Evolutionary conservation across 2,797 vertebrate genomes (phyloP).

Genomic region (Gobio occitaniae): DNA sequence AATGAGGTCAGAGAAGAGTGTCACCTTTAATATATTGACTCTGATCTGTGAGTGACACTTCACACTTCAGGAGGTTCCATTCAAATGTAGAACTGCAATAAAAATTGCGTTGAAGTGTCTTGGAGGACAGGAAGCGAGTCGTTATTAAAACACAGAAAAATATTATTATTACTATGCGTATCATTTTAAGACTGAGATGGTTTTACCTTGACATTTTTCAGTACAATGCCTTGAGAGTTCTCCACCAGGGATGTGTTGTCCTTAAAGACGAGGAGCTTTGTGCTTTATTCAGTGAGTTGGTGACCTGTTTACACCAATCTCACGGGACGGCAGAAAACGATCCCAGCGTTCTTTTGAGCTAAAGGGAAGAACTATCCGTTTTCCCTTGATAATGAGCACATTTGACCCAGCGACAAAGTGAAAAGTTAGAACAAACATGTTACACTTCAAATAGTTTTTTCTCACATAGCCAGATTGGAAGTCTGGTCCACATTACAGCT

Average conservation of each 20-base stretch:
- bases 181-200: background rate
- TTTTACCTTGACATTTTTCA: constrained; percentile 4
- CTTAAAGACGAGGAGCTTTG: background rate
- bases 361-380: background rate
- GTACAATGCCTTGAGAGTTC: constrained; percentile 1
- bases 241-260: background rate
- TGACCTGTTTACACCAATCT: constrained; percentile 29
- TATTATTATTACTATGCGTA: background rate
- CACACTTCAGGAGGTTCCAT: constrained; percentile 39
- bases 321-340: background rate
- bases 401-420: background rate
- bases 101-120: constrained; percentile 8
- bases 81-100: constrained; percentile 50
- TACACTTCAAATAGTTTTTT: background rate
- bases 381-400: constrained; percentile 5
- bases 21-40: constrained; percentile 2
- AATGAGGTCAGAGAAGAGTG: background rate
- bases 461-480: no score
- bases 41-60: constrained; percentile 34
- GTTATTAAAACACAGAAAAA: background rate
- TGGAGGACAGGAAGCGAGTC: background rate
- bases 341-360: background rate
- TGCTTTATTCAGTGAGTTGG: constrained; percentile 6
- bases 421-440: constrained; percentile 13
- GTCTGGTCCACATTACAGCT: no score